Percentiles rank a stretch among this genome's conserved stretches.
Conservation (phyloP, 2,888 invertebrate genomes). For the Altica lythri region DNA sequence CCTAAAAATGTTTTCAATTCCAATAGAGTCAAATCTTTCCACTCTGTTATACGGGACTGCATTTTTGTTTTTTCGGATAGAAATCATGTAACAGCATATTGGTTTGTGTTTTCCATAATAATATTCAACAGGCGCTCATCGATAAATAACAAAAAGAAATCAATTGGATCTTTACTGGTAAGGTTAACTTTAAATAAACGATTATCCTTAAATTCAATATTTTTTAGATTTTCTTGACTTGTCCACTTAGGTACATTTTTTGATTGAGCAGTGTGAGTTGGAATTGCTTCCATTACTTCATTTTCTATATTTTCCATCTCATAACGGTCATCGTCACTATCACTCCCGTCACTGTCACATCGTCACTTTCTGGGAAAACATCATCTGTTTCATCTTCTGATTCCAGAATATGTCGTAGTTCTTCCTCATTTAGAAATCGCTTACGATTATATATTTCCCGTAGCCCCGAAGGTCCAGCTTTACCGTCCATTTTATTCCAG, state of each 20-base stretch:
- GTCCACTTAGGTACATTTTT: background rate
- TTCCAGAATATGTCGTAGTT: background rate
- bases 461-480: background rate
- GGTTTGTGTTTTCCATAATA: background rate
- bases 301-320: background rate
- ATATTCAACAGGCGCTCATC: background rate
- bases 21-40: background rate
- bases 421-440: background rate
- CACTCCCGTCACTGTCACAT: background rate
- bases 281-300: background rate
- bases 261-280: background rate
- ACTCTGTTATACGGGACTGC: background rate
- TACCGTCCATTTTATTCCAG: background rate
- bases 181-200: background rate
- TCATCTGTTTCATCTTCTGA: conserved; percentile 8
- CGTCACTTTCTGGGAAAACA: background rate
- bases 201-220: background rate
- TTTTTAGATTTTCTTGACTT: background rate
- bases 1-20: conserved; percentile 1
- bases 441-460: too few relatives aligned
- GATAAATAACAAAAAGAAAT: background rate
- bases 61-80: background rate
- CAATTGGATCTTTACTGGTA: background rate
- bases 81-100: background rate
- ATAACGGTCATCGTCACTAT: background rate